Evolutionary conservation across 2,888 invertebrate species (phyloP).

Genomic region (Phengaris alcon): DNA sequence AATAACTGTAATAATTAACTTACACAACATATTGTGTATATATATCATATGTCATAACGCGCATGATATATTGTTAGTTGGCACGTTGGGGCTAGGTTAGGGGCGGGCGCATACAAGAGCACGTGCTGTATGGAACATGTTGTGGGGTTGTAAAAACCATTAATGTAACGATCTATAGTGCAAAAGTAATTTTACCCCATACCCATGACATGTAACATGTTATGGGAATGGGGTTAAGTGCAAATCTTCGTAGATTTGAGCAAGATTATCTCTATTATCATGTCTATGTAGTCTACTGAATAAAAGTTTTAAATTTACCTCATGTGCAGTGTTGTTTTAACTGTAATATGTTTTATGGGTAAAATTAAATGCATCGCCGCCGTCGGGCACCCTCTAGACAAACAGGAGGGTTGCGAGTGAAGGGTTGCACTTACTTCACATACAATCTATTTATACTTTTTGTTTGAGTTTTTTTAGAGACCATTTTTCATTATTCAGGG

Average conservation of each 20-base stretch:
- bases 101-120: constrained; percentile 1
- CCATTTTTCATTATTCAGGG: not conserved
- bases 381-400: constrained; percentile 26
- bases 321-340: constrained; percentile 2
- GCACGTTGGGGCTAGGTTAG: constrained; percentile 21
- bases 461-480: constrained; percentile 21
- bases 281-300: not conserved
- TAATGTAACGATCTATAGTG: not conserved
- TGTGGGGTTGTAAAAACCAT: constrained; percentile 26
- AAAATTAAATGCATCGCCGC: constrained; percentile 24
- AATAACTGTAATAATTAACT: constrained; percentile 39
- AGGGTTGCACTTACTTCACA: constrained; percentile 29
- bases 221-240: not conserved
- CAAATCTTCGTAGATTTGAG: not conserved
- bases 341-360: constrained; percentile 10
- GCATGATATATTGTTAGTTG: constrained; percentile 34
- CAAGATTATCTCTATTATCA: not conserved
- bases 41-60: constrained; percentile 23
- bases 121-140: not conserved
- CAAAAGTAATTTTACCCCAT: not conserved
- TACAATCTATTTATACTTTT: constrained; percentile 17
- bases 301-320: not conserved
- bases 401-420: constrained; percentile 27
- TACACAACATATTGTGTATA: constrained; percentile 18
- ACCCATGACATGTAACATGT: not conserved